Conservation (phyloP, 2,888 invertebrate species). For the Schrankia costaestrigalis region DNA sequence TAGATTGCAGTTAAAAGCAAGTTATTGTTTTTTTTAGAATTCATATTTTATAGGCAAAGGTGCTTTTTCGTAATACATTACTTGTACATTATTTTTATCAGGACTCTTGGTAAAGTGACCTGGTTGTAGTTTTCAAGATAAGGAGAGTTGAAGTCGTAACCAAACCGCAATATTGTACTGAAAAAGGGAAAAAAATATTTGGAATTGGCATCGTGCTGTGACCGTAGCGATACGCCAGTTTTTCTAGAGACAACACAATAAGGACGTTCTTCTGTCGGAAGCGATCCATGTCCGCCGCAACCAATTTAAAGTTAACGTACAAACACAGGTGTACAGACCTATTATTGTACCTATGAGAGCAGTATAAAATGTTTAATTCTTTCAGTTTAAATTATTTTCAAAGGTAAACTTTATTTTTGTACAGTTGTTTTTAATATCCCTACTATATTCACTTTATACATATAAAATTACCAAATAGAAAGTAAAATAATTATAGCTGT, state of each 20-base stretch:
- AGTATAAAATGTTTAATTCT: constrained; percentile 6
- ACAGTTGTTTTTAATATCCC: too few relatives aligned
- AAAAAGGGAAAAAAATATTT: constrained; percentile 59
- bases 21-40: too few relatives aligned
- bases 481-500: too few relatives aligned
- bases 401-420: too few relatives aligned
- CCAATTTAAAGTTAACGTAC: constrained; percentile 44
- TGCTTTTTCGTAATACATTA: constrained; percentile 1
- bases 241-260: constrained; percentile 69
- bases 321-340: constrained; percentile 18
- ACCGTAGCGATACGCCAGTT: constrained; percentile 64
- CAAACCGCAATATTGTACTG: constrained; percentile 65
- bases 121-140: constrained; percentile 36
- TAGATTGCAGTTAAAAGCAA: constrained; percentile 5
- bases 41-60: too few relatives aligned
- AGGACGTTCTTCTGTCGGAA: constrained; percentile 63
- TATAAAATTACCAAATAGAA: too few relatives aligned
- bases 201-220: constrained; percentile 46
- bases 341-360: too few relatives aligned
- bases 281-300: constrained; percentile 66
- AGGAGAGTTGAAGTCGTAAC: constrained; percentile 43
- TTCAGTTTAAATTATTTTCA: too few relatives aligned
- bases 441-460: background rate
- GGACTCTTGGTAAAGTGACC: constrained; percentile 12
- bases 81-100: constrained; percentile 7